Base-by-base conservation (phyloP, 2,113 vertebrate genomes). In the Thunnus maccoyii region DNA sequence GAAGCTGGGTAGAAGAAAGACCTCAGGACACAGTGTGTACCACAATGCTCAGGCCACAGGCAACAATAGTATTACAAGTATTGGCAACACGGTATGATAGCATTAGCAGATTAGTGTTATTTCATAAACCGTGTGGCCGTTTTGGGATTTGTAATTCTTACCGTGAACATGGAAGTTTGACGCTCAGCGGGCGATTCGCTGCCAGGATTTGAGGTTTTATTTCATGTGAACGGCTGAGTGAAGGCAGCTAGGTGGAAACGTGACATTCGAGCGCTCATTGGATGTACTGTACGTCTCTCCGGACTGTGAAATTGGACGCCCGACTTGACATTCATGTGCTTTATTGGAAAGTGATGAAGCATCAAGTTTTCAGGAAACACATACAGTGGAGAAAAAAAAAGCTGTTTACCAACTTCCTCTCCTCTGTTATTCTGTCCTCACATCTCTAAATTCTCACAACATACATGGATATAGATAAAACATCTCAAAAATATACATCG, bases 51-150 rank as follows among this genome's bases (percentile, higher is more conserved):
- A 36, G 36, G 51, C 82, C 61, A 67, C 44, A 3, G 75, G 71
- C 73, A 77, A 81, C 86, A 89, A 71, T 51, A 46, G 79, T 10
- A 67, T 81, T 69, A 83, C 70, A 80, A 73, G 79, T 48, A 12
- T 4, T 86, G 72, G 62, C 86, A 44, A 55, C 56, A 16, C 4
- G 82, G 54, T 50, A 22, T 3, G 74, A 80, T 56, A 14, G 73
- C 75, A 63, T 62, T 68, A 57, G 44, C 78, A 82, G 81, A 88
- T 81, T 70, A 74, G 76, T 47, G 60, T 66, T 63, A 44, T 74
- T 79, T 78, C 55, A 27, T 52, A 22, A 69, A 74, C 47, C 64
- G 63, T 25, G 61, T 22, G 50, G 61, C n/a, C 13, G 10, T 81
- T 22, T 58, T 7, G 56, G 15, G 72, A 52, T 22, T 69, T 86